phyloP scores from a whole-genome alignment of 2,888 invertebrate species.

The Xylocampa areola region DNA sequence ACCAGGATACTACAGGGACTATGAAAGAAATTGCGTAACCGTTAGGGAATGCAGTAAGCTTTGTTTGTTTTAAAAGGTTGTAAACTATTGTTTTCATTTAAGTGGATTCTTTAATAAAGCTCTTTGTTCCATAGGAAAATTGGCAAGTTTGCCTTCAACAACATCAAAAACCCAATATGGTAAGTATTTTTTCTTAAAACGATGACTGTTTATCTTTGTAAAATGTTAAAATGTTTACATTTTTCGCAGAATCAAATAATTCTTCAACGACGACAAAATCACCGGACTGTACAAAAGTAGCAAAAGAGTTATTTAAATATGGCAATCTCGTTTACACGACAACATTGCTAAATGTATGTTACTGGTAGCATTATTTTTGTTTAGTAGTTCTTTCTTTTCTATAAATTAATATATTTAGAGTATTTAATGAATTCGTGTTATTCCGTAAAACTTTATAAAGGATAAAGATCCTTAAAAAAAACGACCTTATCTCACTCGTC shows the following conservation, averaged over 20 bases:
- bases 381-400: too few species aligned
- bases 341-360: conserved; percentile 36
- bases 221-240: too few species aligned
- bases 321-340: conserved; percentile 17
- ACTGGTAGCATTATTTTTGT: not conserved
- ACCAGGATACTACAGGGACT: conserved; percentile 47
- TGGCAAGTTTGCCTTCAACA: conserved; percentile 10
- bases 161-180: conserved; percentile 11
- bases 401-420: too few species aligned
- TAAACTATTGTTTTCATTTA: not conserved
- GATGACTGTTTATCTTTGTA: too few species aligned
- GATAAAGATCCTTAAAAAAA: too few species aligned
- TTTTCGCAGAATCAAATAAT: not conserved
- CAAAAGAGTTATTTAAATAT: conserved; percentile 13
- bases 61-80: not conserved
- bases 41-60: conserved; percentile 54
- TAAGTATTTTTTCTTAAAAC: too few species aligned
- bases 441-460: too few species aligned
- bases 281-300: conserved; percentile 13
- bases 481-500: too few species aligned
- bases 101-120: not conserved
- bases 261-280: conserved; percentile 9
- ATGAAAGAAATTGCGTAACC: conserved; percentile 51
- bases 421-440: too few species aligned
- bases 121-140: conserved; percentile 10